These are phyloP conservation scores for Cheilosia urbana DNA, from an alignment of 2,888 invertebrate species.

Conservation along the genomic window DNA sequence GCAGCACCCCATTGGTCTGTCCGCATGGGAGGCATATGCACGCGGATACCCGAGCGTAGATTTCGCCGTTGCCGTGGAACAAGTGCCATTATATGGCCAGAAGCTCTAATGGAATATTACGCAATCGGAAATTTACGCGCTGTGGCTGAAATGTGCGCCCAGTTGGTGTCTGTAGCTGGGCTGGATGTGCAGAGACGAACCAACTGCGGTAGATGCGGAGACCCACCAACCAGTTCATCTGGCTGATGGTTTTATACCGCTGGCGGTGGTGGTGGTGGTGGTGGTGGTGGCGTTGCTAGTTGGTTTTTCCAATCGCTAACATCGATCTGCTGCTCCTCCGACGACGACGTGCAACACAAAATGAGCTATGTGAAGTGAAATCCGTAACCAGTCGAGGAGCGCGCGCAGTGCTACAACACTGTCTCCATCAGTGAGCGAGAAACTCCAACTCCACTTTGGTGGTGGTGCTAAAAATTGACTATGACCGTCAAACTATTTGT, in stretches of 20 bases:
- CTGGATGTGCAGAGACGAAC: conserved; percentile 16
- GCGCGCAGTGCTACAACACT: conserved; percentile 5
- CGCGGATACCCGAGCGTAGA: conserved; percentile 38
- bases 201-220: conserved; percentile 23
- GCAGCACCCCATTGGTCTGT: conserved; percentile 39
- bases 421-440: conserved; percentile 38
- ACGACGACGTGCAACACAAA: conserved; percentile 39
- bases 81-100: conserved; percentile 75
- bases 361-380: conserved; percentile 61
- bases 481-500: conserved; percentile 76
- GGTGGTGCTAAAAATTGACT: conserved; percentile 73
- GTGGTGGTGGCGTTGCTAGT: conserved; percentile 57
- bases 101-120: conserved; percentile 73
- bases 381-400: conserved; percentile 38
- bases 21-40: conserved; percentile 16
- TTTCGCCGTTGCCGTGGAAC: conserved; percentile 36
- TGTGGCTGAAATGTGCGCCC: conserved; percentile 62
- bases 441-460: conserved; percentile 48
- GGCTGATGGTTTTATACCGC: conserved; percentile 14
- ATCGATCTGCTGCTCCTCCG: conserved; percentile 69
- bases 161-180: conserved; percentile 38
- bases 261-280: conserved; percentile 11
- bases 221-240: conserved; percentile 39
- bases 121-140: conserved; percentile 74
- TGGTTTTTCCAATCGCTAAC: conserved; percentile 66